Percentiles rank a stretch among this genome's conserved stretches.
These are phyloP conservation scores for Lasioglossum figueresi DNA, from an alignment of 2,888 invertebrate species.

Conservation along the genomic window DNA sequence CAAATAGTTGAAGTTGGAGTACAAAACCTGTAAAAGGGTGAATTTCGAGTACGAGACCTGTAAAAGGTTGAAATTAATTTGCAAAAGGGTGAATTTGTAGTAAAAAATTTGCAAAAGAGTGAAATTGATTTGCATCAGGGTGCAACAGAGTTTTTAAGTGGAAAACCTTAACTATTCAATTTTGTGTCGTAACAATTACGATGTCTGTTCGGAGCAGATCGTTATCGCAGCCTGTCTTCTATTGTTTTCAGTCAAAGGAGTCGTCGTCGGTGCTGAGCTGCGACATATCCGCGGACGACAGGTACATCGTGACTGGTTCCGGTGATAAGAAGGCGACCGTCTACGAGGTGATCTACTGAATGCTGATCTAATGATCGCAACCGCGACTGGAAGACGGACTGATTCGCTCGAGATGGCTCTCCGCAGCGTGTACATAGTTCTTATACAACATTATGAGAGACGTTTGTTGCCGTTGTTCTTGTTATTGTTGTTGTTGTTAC, in stretches of 20 bases:
- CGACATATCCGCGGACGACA: conserved; percentile 98
- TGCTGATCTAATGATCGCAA: background rate
- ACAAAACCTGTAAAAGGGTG: too few species aligned
- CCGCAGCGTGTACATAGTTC: conserved; percentile 48
- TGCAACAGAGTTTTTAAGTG: too few species aligned
- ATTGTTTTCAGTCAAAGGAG: conserved; percentile 92
- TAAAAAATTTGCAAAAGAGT: too few species aligned
- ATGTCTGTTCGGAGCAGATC: background rate
- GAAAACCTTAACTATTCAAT: background rate
- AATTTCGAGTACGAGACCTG: too few species aligned
- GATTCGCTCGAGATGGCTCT: conserved; percentile 21
- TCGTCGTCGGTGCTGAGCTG: conserved; percentile 98
- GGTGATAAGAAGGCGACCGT: conserved; percentile 98
- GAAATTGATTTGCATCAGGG: too few species aligned
- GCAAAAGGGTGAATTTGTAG: too few species aligned
- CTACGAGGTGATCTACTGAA: conserved; percentile 96
- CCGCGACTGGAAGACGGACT: background rate
- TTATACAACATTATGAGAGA: conserved; percentile 58
- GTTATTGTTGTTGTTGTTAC: conserved; percentile 69
- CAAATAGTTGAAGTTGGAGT: too few species aligned
- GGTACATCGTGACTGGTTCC: conserved; percentile 98
- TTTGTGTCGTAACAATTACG: background rate
- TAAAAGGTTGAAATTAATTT: too few species aligned
- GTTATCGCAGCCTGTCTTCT: conserved; percentile 43
- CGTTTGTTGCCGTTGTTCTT: conserved; percentile 69